Base-by-base conservation (phyloP, 2,113 vertebrate species). In the Brachyistius frenatus region DNA sequence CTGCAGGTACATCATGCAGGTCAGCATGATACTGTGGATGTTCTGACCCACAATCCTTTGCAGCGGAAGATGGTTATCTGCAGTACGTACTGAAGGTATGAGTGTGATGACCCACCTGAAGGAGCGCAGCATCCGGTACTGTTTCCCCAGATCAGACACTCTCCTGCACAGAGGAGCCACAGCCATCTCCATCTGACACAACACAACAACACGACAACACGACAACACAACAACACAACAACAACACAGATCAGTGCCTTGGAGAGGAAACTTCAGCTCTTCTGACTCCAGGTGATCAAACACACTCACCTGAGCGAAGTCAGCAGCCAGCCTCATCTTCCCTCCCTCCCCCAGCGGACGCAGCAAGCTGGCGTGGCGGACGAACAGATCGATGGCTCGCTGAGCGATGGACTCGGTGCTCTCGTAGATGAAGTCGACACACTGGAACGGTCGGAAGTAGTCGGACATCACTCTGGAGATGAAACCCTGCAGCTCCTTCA, bases 401-500 rank as follows among this genome's bases (percentile, higher is more conserved):
- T 94, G 96, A 30, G 98, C 98, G 66, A 98, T 97, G 85, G 89
- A 88, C 91, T 99, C 97, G 0, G 97, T 97, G 85, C 94, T 95
- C 82, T 97, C 95, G 66, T 96, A 98, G 83, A 99, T 95, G 90
- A 99, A 99, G 91, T 99, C 97, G 5, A 86, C 92, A 81, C 97
- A 99, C 82, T 97, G 97, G 81, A 98, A 97, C 73, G 96, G 96
- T 73, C 95, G 93, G 93, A 99, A 99, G 88, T 99, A 99, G 92
- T 99, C 97, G 0, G 75, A 94, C 97, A 97, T 97, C 55, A 97
- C 96, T 75, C 98, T 95, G 35, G 95, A 91, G 90, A 99, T 96
- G 91, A 99, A 99, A 53, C 97, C 97, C 80, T 99, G 97, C 31
- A 99, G 93, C 90, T 99, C 98, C 90, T 96, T 97, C 98, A 99